These are phyloP conservation scores for Steinernema khuongi DNA, from an alignment of 1,140 invertebrate genomes.

Conservation along the genomic window DNA sequence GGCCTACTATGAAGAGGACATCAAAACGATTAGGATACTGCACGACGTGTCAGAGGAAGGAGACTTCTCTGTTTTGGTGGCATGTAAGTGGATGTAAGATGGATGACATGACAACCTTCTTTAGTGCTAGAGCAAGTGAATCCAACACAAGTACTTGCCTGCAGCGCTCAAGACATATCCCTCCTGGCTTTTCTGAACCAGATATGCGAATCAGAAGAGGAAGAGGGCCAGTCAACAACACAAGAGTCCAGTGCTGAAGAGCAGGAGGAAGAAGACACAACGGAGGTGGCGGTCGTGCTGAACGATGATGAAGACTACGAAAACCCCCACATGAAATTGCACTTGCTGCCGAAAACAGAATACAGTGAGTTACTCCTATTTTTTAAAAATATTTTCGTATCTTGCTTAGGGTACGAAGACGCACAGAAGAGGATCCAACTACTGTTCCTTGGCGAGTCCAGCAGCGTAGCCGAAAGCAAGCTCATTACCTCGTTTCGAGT, in stretches of 20 bases:
- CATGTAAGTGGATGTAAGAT: slow-evolving; percentile 19
- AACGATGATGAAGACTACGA: slow-evolving; percentile 20
- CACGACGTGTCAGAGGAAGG: slow-evolving; percentile 33
- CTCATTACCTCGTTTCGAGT: slow-evolving; percentile 27
- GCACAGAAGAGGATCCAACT: slow-evolving; percentile 18
- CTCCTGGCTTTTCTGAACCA: slow-evolving; percentile 22
- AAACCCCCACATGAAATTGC: slow-evolving; percentile 2
- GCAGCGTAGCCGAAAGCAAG: slow-evolving; percentile 17
- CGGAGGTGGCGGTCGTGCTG: slow-evolving; percentile 4
- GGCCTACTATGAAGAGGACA: slow-evolving; percentile 28
- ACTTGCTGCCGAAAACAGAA: slow-evolving; percentile 20
- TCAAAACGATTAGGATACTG: slow-evolving; percentile 25
- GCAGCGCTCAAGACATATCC: slow-evolving; percentile 26
- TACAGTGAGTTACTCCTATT: slow-evolving; percentile 21
- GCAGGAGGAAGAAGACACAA: neutral
- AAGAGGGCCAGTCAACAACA: neutral
- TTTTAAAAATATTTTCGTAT: slow-evolving; percentile 17
- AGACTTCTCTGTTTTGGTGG: slow-evolving; percentile 26
- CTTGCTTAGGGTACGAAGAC: slow-evolving; percentile 25
- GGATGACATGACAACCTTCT: neutral
- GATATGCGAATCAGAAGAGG: neutral
- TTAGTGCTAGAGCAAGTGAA: slow-evolving; percentile 33
- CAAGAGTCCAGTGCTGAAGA: neutral
- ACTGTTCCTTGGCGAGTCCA: slow-evolving; percentile 27
- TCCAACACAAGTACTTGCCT: slow-evolving; percentile 25